Evolutionary conservation across 2,888 invertebrate species (phyloP).

Genomic region (Andricus curvator): DNA sequence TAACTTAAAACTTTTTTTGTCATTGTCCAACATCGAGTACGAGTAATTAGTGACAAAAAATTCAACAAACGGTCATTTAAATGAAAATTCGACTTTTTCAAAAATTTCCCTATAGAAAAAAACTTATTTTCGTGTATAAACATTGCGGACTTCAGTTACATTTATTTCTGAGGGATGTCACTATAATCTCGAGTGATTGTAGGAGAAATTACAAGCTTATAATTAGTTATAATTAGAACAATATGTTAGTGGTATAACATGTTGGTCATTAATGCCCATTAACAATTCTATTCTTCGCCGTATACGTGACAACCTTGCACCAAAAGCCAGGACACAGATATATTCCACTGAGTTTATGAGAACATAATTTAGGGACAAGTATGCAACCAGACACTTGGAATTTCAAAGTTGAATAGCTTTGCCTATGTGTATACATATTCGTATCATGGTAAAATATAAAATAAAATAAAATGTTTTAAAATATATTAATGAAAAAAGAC

Average conservation of each 20-base stretch:
- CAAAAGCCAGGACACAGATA: neutral
- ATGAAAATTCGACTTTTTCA: too few relatives aligned
- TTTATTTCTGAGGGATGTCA: neutral
- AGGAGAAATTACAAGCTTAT: neutral
- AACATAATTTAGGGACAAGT: slow-evolving; percentile 1
- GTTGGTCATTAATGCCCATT: neutral
- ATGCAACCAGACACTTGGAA: neutral
- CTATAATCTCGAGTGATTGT: neutral
- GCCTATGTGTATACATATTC: neutral
- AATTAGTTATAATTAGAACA: neutral
- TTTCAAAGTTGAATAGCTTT: neutral
- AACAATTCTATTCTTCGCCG: neutral
- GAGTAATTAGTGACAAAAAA: too few relatives aligned
- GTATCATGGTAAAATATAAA: neutral
- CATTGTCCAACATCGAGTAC: too few relatives aligned
- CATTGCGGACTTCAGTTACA: too few relatives aligned
- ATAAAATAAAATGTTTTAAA: neutral
- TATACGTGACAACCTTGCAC: neutral
- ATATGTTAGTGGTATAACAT: neutral
- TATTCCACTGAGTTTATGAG: neutral
- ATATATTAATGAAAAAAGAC: too few relatives aligned
- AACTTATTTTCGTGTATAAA: too few relatives aligned
- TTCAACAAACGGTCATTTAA: too few relatives aligned
- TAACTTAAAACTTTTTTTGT: too few relatives aligned
- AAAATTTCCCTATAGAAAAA: too few relatives aligned